phyloP scores from a whole-genome alignment of 2,888 invertebrate genomes.

The Tyria jacobaeae region DNA sequence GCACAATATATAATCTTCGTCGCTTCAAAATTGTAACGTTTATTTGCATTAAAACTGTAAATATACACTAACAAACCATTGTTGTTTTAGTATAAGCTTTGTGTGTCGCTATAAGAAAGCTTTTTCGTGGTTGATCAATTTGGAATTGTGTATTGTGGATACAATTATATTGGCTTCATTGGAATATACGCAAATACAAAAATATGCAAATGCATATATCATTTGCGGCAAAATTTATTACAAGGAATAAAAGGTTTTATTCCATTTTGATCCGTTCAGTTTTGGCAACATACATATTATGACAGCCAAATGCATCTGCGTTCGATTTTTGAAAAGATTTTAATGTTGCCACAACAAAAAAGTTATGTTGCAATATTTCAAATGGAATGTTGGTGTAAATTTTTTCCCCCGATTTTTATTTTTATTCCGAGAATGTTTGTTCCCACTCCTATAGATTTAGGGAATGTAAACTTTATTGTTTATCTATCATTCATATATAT shows the following conservation, averaged over 20 bases:
- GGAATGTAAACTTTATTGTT: constrained; percentile 76
- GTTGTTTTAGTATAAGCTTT: constrained; percentile 69
- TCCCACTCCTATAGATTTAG: constrained; percentile 77
- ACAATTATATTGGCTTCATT: constrained; percentile 77
- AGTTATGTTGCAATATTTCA: constrained; percentile 79
- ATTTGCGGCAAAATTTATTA: constrained; percentile 33
- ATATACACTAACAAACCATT: constrained; percentile 86
- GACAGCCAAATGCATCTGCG: constrained; percentile 17
- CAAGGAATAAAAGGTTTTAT: constrained; percentile 60
- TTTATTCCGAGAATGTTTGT: constrained; percentile 88
- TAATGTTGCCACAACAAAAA: constrained; percentile 77
- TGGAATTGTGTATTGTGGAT: constrained; percentile 80
- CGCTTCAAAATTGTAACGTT: constrained; percentile 52
- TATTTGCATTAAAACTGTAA: constrained; percentile 62
- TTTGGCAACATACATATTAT: constrained; percentile 75
- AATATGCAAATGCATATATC: constrained; percentile 25
- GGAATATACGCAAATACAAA: constrained; percentile 26
- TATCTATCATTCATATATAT: constrained; percentile 74
- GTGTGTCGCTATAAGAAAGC: constrained; percentile 75
- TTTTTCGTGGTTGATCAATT: constrained; percentile 81
- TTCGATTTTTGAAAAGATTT: constrained; percentile 45
- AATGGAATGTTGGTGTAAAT: constrained; percentile 91
- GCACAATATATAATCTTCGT: constrained; percentile 37
- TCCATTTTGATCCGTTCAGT: constrained; percentile 82
- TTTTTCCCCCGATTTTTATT: constrained; percentile 66